phyloP scores from a whole-genome alignment of 2,888 invertebrate genomes.

The Chymomyza procnemis region DNA sequence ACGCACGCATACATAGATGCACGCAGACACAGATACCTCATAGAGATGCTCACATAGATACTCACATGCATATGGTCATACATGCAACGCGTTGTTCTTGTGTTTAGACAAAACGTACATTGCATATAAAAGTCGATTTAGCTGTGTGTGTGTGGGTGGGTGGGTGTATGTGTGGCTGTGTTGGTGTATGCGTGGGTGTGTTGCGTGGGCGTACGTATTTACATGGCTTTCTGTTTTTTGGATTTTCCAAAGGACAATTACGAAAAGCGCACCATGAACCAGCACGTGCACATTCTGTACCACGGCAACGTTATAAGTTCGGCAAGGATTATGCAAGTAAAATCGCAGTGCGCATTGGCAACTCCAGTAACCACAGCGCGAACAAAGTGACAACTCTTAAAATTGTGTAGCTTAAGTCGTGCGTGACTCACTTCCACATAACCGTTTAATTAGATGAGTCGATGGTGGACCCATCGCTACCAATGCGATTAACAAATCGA shows the following conservation, averaged over 20 bases:
- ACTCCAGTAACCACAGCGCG: neutral
- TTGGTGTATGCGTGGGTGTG: constrained; percentile 20
- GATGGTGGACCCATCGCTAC: no score
- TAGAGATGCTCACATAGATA: neutral
- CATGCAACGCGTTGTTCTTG: constrained; percentile 17
- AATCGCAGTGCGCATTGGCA: neutral
- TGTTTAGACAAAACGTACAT: constrained; percentile 52
- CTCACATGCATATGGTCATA: neutral
- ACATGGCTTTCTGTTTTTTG: constrained; percentile 23
- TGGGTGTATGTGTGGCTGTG: constrained; percentile 3
- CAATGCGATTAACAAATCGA: no score
- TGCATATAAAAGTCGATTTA: constrained; percentile 9
- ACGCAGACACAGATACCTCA: neutral
- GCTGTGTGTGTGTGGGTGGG: constrained; percentile 9
- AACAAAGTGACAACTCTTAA: neutral
- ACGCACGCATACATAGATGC: neutral
- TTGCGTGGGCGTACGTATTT: constrained; percentile 1
- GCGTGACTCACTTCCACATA: no score
- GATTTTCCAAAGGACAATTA: constrained; percentile 36
- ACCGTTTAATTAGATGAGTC: no score
- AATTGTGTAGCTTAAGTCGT: neutral
- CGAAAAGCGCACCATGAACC: neutral
- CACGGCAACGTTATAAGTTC: constrained; percentile 51
- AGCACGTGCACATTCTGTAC: constrained; percentile 42
- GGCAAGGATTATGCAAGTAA: constrained; percentile 50